A percentile compares a stretch with the other conserved stretches of the same genome.
These are phyloP conservation scores for Eolophus roseicapilla DNA, from an alignment of 2,113 vertebrate genomes.

Conservation along the genomic window DNA sequence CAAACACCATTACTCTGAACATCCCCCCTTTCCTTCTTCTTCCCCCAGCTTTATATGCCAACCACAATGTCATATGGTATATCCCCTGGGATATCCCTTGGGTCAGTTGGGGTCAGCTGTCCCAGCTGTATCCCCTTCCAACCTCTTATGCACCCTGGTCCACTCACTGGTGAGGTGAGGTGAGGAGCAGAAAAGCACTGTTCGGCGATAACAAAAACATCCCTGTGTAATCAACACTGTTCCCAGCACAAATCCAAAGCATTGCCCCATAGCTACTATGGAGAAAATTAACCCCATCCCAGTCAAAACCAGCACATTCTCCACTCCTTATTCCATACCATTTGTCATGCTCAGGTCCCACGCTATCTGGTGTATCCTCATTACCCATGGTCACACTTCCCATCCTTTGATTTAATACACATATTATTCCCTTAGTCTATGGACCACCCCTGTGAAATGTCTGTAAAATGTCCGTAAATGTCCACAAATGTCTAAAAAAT, in stretches of 20 bases:
- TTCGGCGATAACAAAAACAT: background rate
- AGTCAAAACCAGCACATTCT: background rate
- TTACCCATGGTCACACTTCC: background rate
- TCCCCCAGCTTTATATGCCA: background rate
- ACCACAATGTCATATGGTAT: background rate
- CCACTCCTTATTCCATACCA: background rate
- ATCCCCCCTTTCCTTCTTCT: background rate
- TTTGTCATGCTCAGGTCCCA: background rate
- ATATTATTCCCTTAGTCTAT: background rate
- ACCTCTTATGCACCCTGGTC: too few species aligned
- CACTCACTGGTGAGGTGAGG: background rate
- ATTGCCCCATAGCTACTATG: background rate
- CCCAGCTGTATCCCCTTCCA: background rate
- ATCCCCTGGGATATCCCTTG: background rate
- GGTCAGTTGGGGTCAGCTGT: background rate
- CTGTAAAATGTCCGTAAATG: background rate
- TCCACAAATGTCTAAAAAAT: background rate
- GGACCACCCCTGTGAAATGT: background rate
- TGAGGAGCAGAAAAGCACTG: background rate
- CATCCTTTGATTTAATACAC: background rate
- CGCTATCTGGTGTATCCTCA: background rate
- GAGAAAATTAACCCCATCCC: background rate
- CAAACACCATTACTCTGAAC: background rate
- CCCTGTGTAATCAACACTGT: background rate
- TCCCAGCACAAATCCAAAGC: background rate